Evolutionary conservation across 2,888 invertebrate genomes (phyloP).

Genomic region (Conchocele bisecta): DNA sequence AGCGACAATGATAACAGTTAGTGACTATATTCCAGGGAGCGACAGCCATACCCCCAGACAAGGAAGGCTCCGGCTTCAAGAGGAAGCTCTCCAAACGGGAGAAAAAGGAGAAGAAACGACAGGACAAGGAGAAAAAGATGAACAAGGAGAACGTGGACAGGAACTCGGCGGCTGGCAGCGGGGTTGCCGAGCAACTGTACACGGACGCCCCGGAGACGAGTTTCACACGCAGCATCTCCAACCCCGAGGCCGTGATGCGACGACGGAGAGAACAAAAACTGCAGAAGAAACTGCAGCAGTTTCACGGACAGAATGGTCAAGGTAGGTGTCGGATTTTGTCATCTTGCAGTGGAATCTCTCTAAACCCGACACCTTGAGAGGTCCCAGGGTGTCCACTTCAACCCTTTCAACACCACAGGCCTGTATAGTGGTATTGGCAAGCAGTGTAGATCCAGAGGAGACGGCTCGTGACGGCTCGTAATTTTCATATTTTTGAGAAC

Average conservation of each 20-base stretch:
- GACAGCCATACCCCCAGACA: conserved; percentile 41
- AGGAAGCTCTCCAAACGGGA: conserved; percentile 98
- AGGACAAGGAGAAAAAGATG: conserved; percentile 79
- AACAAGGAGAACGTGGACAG: conserved; percentile 69
- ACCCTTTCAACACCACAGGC: too few relatives aligned
- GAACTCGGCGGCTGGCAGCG: conserved; percentile 61
- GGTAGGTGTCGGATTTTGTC: too few relatives aligned
- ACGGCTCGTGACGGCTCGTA: too few relatives aligned
- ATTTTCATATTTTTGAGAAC: too few relatives aligned
- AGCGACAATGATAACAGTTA: background rate
- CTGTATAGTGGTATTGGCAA: too few relatives aligned
- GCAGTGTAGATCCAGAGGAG: too few relatives aligned
- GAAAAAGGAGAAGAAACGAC: conserved; percentile 98
- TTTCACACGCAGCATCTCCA: conserved; percentile 99
- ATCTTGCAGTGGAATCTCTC: too few relatives aligned
- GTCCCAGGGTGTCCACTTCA: too few relatives aligned
- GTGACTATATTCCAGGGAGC: conserved; percentile 37
- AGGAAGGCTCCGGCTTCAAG: conserved; percentile 82
- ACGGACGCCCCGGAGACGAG: conserved; percentile 96
- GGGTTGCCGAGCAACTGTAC: conserved; percentile 81
- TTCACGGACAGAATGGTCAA: conserved; percentile 94
- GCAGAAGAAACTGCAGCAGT: conserved; percentile 97
- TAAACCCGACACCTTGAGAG: too few relatives aligned
- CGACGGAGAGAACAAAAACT: conserved; percentile 97
- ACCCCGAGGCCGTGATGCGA: conserved; percentile 99